A percentile compares a stretch with the other conserved stretches of the same genome.
These are phyloP conservation scores for Xiphophorus hellerii DNA, from an alignment of 2,113 vertebrate species.

Conservation along the genomic window DNA sequence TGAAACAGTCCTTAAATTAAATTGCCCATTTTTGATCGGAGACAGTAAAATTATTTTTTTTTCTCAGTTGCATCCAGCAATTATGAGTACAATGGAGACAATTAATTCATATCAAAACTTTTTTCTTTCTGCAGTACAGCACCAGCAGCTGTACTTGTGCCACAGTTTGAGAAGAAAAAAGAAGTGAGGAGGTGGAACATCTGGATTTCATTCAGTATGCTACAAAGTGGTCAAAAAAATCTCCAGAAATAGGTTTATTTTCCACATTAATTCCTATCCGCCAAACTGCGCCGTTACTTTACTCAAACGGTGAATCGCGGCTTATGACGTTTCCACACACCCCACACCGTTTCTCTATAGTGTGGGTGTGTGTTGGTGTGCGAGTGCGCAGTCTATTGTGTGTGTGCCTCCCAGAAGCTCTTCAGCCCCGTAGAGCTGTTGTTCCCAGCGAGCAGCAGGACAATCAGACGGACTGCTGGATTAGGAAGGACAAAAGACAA, in stretches of 20 bases:
- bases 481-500: constrained; percentile 57
- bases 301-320: constrained; percentile 9
- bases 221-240: constrained; percentile 34
- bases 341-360: background rate
- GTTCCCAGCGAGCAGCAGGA: constrained; percentile 55
- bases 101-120: too few species aligned
- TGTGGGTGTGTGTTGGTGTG: constrained; percentile 25
- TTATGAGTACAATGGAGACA: too few species aligned
- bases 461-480: constrained; percentile 52
- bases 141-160: background rate
- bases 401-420: constrained; percentile 50
- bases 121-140: too few species aligned
- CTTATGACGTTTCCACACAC: constrained; percentile 40
- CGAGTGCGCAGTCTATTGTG: constrained; percentile 37
- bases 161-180: background rate
- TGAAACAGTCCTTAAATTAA: too few species aligned
- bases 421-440: constrained; percentile 64
- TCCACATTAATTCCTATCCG: constrained; percentile 46
- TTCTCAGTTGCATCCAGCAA: too few species aligned
- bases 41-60: background rate
- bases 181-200: constrained; percentile 80
- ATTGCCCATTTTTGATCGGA: background rate
- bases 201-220: constrained; percentile 78
- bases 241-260: constrained; percentile 53
- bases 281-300: background rate